Evolutionary conservation across 2,113 vertebrate genomes (phyloP), one percentile per base, ranked within the genome.

Genomic region (Archilochus colubris): DNA sequence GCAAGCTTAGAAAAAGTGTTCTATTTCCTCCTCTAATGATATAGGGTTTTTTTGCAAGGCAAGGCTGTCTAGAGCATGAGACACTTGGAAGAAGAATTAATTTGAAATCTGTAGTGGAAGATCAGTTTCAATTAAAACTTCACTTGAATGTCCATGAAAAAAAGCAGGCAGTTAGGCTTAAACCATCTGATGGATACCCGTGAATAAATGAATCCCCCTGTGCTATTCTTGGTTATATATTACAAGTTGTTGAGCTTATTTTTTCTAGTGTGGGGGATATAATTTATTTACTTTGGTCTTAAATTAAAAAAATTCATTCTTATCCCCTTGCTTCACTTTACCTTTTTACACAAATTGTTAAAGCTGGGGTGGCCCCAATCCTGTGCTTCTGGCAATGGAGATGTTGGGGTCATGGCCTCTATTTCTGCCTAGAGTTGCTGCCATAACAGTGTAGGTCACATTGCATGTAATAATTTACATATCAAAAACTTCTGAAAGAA

Each of bases 101-200:
- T 98, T 98, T 98, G 98, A 97, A 98, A 97, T 97, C 97, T 97
- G 96, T 95, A 98, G 97, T 98, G 96, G 96, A 98, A 98, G 98
- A 98, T 99, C 98, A 98, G 98, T 98, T 99, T 98, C 98, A 99
- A 98, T 99, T 98, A 98, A 98, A 98, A 97, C 96, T 96, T 87
- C 96, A 97, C 97, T 98, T 98, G 88, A 97, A 93, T 82, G 78
- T 97, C 93, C 81, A 78, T 83, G 89, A 91, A 78, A 96, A 93
- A 95, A 96, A 95, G 54, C 94, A 94, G 85, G 83, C 94, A 68
- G 80, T 77, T 89, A 92, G 82, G 73, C 91, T 95, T 93, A 91
- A 96, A 76, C 88, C 80, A 96, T 88, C 80, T 92, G 87, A 95
- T 92, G 87, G 75, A 83, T 96, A 77, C 94, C 76, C 76, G 79